Conservation (phyloP, 2,888 invertebrate species). For the Xanthia icteritia region DNA sequence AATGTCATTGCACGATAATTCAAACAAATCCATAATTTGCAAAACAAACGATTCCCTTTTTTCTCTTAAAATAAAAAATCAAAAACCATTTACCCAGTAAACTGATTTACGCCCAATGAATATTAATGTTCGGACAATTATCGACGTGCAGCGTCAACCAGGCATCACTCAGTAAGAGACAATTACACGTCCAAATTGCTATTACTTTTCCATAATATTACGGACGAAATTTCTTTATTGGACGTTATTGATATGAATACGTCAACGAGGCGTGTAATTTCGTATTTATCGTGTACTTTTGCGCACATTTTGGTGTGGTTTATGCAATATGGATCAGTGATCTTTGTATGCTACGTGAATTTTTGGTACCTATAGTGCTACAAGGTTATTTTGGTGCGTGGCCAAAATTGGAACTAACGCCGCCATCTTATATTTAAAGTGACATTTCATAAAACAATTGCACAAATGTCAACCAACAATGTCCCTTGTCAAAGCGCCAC, state of each 20-base stretch:
- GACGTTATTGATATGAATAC: constrained; percentile 59
- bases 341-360: not conserved
- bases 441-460: not conserved
- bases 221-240: constrained; percentile 52
- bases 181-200: constrained; percentile 65
- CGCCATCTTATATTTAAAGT: not conserved
- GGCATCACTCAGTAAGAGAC: constrained; percentile 52
- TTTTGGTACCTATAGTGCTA: not conserved
- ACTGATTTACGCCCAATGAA: constrained; percentile 68
- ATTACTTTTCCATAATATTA: constrained; percentile 57
- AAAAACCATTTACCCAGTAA: constrained; percentile 54
- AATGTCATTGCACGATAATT: too few species aligned
- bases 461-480: not conserved
- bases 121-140: constrained; percentile 67
- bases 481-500: not conserved
- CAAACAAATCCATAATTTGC: not conserved
- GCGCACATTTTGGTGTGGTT: not conserved
- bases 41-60: constrained; percentile 1
- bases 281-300: constrained; percentile 11
- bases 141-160: constrained; percentile 55
- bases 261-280: constrained; percentile 44
- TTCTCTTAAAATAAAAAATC: constrained; percentile 24
- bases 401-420: not conserved
- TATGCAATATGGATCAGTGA: not conserved
- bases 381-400: not conserved